Evolutionary conservation across 2,888 invertebrate species (phyloP).

Genomic region (Congeria kusceri): DNA sequence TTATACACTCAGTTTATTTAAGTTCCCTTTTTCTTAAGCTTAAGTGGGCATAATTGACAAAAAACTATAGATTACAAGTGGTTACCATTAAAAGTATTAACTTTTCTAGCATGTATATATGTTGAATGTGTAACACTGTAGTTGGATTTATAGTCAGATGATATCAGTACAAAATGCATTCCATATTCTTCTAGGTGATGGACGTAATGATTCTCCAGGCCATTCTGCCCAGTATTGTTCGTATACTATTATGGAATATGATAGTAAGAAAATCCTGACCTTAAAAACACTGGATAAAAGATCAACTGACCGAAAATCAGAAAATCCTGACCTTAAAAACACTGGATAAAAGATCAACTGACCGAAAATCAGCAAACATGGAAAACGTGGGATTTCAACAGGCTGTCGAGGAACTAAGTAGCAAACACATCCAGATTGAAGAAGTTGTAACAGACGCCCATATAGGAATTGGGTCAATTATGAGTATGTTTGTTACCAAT

Average conservation of each 20-base stretch:
- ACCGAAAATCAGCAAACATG: not conserved
- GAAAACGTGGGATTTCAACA: not conserved
- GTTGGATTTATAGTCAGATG: no score
- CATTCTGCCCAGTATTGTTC: conserved; percentile 37
- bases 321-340: not conserved
- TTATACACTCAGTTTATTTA: no score
- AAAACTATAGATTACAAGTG: no score
- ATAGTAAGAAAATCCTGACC: conserved; percentile 9
- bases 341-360: not conserved
- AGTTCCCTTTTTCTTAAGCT: no score
- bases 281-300: conserved; percentile 13
- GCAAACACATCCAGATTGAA: no score
- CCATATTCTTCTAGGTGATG: conserved; percentile 29
- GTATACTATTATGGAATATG: conserved; percentile 19
- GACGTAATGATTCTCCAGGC: conserved; percentile 31
- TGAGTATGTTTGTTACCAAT: conserved; percentile 21
- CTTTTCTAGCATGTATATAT: no score
- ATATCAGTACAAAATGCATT: no score
- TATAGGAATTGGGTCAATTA: not conserved
- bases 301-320: no score
- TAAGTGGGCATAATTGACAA: no score
- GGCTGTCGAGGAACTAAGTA: not conserved
- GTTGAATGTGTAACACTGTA: no score
- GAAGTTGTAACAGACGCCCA: no score
- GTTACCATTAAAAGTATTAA: no score